Percentiles rank a stretch among this genome's conserved stretches.
phyloP scores from a whole-genome alignment of 1,140 invertebrate genomes.

The Amphibalanus amphitrite region DNA sequence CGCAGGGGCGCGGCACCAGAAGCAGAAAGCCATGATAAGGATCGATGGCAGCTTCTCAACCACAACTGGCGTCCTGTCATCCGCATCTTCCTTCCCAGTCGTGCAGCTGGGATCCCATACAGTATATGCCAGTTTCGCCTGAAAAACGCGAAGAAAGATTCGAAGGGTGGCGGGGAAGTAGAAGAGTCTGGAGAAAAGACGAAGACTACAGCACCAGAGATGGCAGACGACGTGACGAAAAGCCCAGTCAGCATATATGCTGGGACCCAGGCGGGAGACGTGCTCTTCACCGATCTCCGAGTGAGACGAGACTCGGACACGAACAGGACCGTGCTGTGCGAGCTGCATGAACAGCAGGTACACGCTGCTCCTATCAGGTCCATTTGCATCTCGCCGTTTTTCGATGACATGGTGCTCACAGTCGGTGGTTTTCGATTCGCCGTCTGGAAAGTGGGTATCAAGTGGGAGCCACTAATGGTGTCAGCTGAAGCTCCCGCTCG shows the following conservation, averaged over 20 bases:
- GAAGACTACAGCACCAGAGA: neutral
- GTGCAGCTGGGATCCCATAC: neutral
- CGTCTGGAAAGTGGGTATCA: slow-evolving; percentile 19
- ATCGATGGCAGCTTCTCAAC: neutral
- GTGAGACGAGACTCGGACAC: neutral
- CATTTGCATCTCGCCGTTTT: slow-evolving; percentile 28
- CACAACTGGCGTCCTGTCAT: neutral
- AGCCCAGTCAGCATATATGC: neutral
- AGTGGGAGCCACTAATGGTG: neutral
- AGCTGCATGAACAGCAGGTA: neutral
- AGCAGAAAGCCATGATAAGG: neutral
- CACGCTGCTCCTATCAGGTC: slow-evolving; percentile 27
- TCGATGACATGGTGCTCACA: slow-evolving; percentile 27
- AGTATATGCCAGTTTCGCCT: neutral
- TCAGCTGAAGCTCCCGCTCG: neutral
- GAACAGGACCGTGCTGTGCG: neutral
- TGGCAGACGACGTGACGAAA: neutral
- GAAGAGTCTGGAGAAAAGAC: neutral
- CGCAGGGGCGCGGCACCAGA: neutral
- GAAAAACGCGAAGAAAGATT: neutral
- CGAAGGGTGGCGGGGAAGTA: neutral
- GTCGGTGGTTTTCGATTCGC: slow-evolving; percentile 29
- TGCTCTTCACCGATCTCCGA: neutral
- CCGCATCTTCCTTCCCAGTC: neutral
- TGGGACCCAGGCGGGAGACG: neutral